Base-by-base conservation (phyloP, 1,140 invertebrate genomes). In the Holcopasites calliopsidis region DNA sequence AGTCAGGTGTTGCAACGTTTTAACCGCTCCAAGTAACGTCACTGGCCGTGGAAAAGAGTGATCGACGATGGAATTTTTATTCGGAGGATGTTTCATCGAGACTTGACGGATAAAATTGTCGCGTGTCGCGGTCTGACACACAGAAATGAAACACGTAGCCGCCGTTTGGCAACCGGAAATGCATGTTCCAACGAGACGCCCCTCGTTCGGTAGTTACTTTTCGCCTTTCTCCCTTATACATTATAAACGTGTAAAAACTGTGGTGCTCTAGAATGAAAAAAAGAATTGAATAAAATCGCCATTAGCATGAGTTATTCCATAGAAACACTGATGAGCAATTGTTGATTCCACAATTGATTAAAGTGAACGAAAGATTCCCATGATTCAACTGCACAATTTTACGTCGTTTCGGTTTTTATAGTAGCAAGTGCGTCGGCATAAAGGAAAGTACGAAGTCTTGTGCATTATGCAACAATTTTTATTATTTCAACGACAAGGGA, bases 61-160 rank as follows among this genome's bases (percentile, higher is more conserved):
- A 66, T 52, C 64, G 64, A 66, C 47, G 64, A 26, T 4, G 16
- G 21, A 66, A 44, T 52, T 66, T 52, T 66, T 33, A 33, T 35
- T 65, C 62, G 62, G 31, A 50, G 62, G 62, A 65, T 16, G 62
- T 65, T 65, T 65, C 62, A 65, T 65, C 42, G 44, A 33, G 44
- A 65, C 44, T 50, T 65, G 62, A 65, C 62, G 62, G 62, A 35
- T 65, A 65, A 65, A 65, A 65, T 40, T 65, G 62, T 65, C 62
- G 62, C 44, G 31, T 65, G 62, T 65, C 62, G 62, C 44, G 31
- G 62, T 23, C 44, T 35, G 47, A 65, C 62, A 50, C 44, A 50
- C 58, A 42, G 42, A 50, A 65, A 65, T 44, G 62, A 65, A 65
- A 65, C 62, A 65, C 62, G 62, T 65, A 50, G 44, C 31, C 7